phyloP scores from a whole-genome alignment of 92 coral and sea anemone genomes.

The Parazoanthus darwini region DNA sequence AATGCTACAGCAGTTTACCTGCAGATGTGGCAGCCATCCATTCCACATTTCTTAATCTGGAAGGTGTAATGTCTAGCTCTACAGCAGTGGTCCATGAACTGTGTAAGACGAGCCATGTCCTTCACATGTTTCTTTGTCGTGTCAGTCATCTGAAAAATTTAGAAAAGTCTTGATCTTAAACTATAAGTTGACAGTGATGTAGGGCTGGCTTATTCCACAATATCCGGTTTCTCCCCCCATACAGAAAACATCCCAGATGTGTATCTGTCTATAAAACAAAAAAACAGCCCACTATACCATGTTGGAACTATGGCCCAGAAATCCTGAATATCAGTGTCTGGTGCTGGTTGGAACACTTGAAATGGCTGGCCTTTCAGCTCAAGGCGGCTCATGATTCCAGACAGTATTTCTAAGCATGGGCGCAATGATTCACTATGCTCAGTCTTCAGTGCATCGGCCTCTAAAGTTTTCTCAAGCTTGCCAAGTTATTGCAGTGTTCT shows the following conservation, averaged over 20 bases:
- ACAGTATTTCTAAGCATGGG: not conserved
- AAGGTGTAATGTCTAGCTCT: constrained; percentile 9
- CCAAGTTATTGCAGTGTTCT: constrained; percentile 17
- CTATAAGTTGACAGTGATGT: not conserved
- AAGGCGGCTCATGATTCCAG: not conserved
- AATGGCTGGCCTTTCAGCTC: not conserved
- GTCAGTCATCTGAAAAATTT: constrained; percentile 2
- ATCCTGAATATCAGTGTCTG: not conserved
- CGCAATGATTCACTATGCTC: not conserved
- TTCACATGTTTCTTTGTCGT: constrained; percentile 8
- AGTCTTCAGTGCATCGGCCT: not conserved
- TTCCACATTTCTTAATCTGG: constrained; percentile 22
- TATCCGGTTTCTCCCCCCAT: too few species aligned
- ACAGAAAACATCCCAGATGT: too few species aligned
- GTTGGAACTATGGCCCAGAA: not conserved
- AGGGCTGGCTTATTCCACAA: too few species aligned
- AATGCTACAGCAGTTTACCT: constrained; percentile 28
- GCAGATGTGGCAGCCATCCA: constrained; percentile 8
- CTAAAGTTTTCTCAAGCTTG: not conserved
- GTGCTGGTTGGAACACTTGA: constrained; percentile 3
- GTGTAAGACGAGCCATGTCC: not conserved
- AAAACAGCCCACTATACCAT: too few species aligned
- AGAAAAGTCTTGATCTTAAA: not conserved
- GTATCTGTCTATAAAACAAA: too few species aligned
- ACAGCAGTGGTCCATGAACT: constrained; percentile 7